Conservation (phyloP, 2,888 invertebrate species). For the Mamestra brassicae region DNA sequence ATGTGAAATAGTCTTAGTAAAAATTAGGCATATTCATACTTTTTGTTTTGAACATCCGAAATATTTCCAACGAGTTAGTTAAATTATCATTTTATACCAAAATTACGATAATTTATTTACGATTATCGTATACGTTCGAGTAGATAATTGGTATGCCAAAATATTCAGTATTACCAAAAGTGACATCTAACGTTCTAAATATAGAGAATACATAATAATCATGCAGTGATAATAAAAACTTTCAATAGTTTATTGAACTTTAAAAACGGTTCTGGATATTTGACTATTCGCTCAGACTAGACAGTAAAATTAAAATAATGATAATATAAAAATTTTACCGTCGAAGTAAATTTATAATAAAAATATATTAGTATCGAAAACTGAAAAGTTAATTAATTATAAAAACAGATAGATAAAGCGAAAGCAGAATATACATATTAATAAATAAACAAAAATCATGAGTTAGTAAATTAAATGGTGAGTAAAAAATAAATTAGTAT, state of each 20-base stretch:
- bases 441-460: constrained; percentile 31
- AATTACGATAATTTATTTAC: not conserved
- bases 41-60: too few relatives aligned
- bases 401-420: constrained; percentile 48
- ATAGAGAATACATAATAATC: not conserved
- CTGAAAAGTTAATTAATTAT: constrained; percentile 25
- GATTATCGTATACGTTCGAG: not conserved
- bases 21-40: not conserved
- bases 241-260: constrained; percentile 12
- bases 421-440: constrained; percentile 46
- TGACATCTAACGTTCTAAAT: not conserved
- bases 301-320: constrained; percentile 8
- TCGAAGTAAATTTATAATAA: not conserved
- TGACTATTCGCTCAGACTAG: constrained; percentile 13
- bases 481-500: not conserved
- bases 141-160: not conserved
- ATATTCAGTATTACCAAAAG: not conserved
- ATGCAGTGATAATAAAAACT: not conserved
- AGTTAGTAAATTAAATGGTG: constrained; percentile 27
- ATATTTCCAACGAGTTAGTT: too few relatives aligned
- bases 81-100: not conserved
- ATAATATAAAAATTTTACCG: not conserved
- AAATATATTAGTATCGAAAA: constrained; percentile 16
- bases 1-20: too few relatives aligned
- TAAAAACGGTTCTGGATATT: constrained; percentile 8